These are phyloP conservation scores for Acrossocheilus fasciatus DNA, from an alignment of 2,797 vertebrate species.

Conservation along the genomic window DNA sequence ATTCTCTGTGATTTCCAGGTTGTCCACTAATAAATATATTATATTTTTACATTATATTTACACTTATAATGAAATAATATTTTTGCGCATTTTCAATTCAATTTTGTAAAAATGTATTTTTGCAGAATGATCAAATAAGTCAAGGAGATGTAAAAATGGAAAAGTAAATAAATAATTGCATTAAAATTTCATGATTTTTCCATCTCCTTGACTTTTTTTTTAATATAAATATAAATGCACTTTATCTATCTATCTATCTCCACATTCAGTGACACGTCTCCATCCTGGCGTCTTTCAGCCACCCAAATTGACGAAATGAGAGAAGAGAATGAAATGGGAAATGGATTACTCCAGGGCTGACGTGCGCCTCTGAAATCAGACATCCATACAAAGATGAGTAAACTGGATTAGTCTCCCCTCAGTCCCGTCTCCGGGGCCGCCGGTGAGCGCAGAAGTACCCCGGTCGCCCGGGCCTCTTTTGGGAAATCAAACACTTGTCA, in stretches of 20 bases:
- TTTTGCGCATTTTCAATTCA: background rate
- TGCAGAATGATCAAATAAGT: too few relatives aligned
- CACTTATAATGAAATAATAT: background rate
- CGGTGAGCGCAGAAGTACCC: constrained; percentile 10
- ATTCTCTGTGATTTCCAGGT: background rate
- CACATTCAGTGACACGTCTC: background rate
- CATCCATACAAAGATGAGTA: constrained; percentile 59
- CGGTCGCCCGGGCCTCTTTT: constrained; percentile 42
- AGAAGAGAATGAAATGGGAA: constrained; percentile 49
- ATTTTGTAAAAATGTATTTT: too few relatives aligned
- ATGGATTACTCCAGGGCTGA: constrained; percentile 55
- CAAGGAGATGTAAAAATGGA: too few relatives aligned
- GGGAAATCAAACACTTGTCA: constrained; percentile 62
- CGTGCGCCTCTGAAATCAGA: constrained; percentile 47
- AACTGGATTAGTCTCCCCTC: constrained; percentile 63
- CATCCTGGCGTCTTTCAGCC: background rate
- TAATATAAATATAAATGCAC: too few relatives aligned
- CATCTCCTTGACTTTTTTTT: too few relatives aligned
- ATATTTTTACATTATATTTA: background rate
- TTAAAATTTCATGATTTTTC: too few relatives aligned
- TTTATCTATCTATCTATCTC: too few relatives aligned
- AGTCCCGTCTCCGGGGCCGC: constrained; percentile 35
- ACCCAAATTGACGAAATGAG: constrained; percentile 48
- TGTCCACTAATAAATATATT: background rate
- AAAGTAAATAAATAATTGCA: too few relatives aligned